A percentile compares a stretch with the other conserved stretches of the same genome.
Conservation (phyloP, 2,113 vertebrate species). For the Chloropsis cyanopogon region DNA sequence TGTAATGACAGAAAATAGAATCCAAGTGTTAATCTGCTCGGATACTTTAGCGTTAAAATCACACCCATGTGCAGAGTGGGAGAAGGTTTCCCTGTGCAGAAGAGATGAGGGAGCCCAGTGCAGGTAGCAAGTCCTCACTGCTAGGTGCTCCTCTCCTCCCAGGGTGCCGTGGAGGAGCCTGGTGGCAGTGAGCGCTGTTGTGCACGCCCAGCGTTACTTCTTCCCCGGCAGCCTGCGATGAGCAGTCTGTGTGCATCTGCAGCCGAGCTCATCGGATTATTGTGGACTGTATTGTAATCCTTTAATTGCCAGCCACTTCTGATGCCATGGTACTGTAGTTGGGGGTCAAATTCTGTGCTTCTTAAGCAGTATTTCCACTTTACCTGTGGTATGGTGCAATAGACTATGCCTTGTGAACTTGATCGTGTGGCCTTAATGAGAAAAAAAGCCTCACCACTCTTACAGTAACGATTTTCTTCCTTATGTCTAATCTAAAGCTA, state of each 20-base stretch:
- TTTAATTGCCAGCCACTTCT: constrained; percentile 56
- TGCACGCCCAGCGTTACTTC: accelerated
- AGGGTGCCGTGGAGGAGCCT: neutral
- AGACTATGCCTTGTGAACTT: accelerated
- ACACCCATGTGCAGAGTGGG: neutral
- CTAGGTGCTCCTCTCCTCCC: neutral
- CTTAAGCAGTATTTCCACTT: neutral
- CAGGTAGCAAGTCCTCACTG: neutral
- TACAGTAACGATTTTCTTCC: neutral
- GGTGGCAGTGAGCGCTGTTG: accelerated
- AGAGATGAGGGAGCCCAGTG: neutral
- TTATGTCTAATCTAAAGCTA: neutral
- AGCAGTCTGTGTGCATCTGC: neutral
- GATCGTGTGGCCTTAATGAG: accelerated
- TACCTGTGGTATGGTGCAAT: neutral
- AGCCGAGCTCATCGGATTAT: constrained; percentile 38
- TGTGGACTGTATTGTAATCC: constrained; percentile 1
- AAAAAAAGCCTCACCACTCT: neutral
- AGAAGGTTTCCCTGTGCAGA: neutral
- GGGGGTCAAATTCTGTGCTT: neutral
- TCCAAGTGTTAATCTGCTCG: neutral
- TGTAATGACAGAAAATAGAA: neutral
- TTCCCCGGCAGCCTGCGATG: neutral
- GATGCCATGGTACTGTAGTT: neutral
- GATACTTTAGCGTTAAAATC: neutral